These are phyloP conservation scores for Steatocranus sp. DNA, from an alignment of 2,797 vertebrate species.

Conservation along the genomic window DNA sequence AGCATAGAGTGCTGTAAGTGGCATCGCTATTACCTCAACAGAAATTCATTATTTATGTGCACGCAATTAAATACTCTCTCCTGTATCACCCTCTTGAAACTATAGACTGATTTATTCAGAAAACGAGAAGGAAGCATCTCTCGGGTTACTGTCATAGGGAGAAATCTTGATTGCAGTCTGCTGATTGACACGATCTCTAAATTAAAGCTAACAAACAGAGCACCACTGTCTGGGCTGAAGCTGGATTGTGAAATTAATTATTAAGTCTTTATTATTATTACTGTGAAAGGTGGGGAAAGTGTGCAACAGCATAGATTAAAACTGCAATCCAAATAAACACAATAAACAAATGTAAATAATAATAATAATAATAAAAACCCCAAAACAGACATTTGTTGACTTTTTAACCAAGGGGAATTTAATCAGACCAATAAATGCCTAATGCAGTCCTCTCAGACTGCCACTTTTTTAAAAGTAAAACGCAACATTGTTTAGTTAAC, in stretches of 20 bases:
- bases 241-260: not conserved
- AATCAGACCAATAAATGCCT: constrained; percentile 42
- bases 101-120: constrained; percentile 70
- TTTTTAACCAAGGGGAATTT: constrained; percentile 41
- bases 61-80: constrained; percentile 74
- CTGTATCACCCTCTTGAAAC: constrained; percentile 66
- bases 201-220: not conserved
- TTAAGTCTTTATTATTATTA: not conserved
- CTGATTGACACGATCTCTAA: constrained; percentile 56
- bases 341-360: constrained; percentile 22
- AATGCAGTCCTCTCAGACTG: constrained; percentile 2
- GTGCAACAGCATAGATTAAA: not conserved
- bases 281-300: not conserved
- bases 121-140: constrained; percentile 56
- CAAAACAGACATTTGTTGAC: constrained; percentile 62
- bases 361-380: not conserved
- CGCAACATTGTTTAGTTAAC: constrained; percentile 34
- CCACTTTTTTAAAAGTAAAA: constrained; percentile 33
- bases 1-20: constrained; percentile 66
- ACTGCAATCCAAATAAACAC: not conserved
- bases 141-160: constrained; percentile 60
- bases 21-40: constrained; percentile 65
- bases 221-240: not conserved
- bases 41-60: constrained; percentile 72
- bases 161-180: constrained; percentile 70